phyloP scores from a whole-genome alignment of 2,797 vertebrate genomes.

The Hoplostethus mediterraneus region DNA sequence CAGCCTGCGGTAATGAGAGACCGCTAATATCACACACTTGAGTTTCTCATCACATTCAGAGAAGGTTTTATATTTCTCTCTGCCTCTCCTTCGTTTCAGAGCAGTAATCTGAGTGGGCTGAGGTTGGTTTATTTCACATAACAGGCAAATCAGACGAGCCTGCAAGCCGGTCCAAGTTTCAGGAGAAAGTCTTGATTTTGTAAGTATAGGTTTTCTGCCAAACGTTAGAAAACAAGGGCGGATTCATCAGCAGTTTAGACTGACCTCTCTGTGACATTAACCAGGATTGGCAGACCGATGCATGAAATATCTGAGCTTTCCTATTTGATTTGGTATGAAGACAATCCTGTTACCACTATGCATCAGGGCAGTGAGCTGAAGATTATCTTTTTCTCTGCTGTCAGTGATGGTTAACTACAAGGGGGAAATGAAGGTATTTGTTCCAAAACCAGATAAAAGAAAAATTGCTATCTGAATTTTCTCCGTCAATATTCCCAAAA shows the following conservation, averaged over 20 bases:
- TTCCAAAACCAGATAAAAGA: conserved; percentile 16
- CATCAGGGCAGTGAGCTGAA: conserved; percentile 18
- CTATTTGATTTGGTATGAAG: conserved; percentile 33
- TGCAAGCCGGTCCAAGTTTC: conserved; percentile 38
- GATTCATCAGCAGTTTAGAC: conserved; percentile 32
- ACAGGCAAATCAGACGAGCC: not conserved
- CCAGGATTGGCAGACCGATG: not conserved
- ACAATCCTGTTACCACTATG: conserved; percentile 3
- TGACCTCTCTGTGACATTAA: conserved; percentile 20
- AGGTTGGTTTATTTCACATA: conserved; percentile 46
- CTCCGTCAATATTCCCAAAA: conserved; percentile 3
- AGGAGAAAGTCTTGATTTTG: not conserved
- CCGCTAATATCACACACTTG: too few relatives aligned
- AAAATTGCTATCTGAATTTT: not conserved
- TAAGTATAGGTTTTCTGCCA: conserved; percentile 11
- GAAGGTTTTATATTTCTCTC: not conserved
- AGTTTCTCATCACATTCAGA: too few relatives aligned
- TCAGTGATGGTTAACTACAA: conserved; percentile 3
- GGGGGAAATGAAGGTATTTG: conserved; percentile 18
- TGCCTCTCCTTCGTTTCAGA: conserved; percentile 13
- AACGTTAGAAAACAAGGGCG: conserved; percentile 31
- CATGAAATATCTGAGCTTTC: conserved; percentile 29
- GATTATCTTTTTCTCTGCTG: conserved; percentile 29
- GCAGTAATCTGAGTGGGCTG: conserved; percentile 23
- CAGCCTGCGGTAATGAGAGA: too few relatives aligned